These are phyloP conservation scores for Formica selysi DNA, from an alignment of 1,140 invertebrate species.

Conservation along the genomic window DNA sequence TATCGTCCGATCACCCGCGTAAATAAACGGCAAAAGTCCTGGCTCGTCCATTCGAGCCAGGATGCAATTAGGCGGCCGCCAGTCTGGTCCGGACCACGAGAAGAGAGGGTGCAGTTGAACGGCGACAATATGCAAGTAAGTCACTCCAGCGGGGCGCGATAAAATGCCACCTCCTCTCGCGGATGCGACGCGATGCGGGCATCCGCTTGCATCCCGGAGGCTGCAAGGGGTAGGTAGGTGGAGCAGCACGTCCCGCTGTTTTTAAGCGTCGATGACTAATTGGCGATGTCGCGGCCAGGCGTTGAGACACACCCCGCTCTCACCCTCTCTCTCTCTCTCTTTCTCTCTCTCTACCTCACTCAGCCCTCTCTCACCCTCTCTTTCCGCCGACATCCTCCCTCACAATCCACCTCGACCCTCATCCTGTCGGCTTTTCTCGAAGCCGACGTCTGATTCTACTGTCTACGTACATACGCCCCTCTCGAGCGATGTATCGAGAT, in stretches of 20 bases:
- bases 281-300: slow-evolving; percentile 86
- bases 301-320: slow-evolving; percentile 82
- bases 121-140: slow-evolving; percentile 77
- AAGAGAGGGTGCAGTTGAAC: slow-evolving; percentile 47
- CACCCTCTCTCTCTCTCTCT: slow-evolving; percentile 67
- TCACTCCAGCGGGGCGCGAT: slow-evolving; percentile 77
- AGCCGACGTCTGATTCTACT: slow-evolving; percentile 66
- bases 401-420: slow-evolving; percentile 52
- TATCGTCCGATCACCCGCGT: neutral
- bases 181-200: slow-evolving; percentile 63
- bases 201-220: slow-evolving; percentile 56
- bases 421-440: slow-evolving; percentile 64
- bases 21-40: neutral
- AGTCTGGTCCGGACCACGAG: slow-evolving; percentile 4
- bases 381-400: slow-evolving; percentile 51
- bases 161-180: slow-evolving; percentile 78
- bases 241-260: slow-evolving; percentile 81
- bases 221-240: slow-evolving; percentile 72
- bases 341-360: slow-evolving; percentile 37
- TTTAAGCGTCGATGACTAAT: slow-evolving; percentile 86
- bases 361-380: slow-evolving; percentile 40
- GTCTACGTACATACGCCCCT: slow-evolving; percentile 31
- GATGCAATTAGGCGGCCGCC: slow-evolving; percentile 58
- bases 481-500: slow-evolving; percentile 76
- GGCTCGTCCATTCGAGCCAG: slow-evolving; percentile 15